Evolutionary conservation across 1,140 invertebrate genomes (phyloP), one percentile per base, ranked within the genome.

Genomic region (Lanistes nyassanus): DNA sequence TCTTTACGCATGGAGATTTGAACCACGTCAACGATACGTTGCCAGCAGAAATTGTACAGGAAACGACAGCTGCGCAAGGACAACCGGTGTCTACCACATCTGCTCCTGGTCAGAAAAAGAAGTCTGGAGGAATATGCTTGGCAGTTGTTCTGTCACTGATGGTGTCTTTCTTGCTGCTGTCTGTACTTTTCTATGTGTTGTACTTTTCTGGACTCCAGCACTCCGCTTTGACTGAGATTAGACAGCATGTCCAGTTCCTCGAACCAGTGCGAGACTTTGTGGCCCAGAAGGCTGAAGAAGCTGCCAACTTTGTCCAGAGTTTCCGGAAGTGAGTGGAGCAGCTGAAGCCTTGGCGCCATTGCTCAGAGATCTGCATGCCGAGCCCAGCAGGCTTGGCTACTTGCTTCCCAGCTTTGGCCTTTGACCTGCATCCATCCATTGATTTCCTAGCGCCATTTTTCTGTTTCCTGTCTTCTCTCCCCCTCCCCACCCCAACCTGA

Each of bases 121-220:
- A 60, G 79, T 74, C 74, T 77, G 65, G 73, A 55, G 65, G 65
- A 16, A 60, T 64, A 81, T 72, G 70, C 16, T 31, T 34, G 29
- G n/a, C 37, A 23, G 67, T 85, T 65, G 56, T 81, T 19, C 74
- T 75, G 42, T 83, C 83, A 51, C 69, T 83, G 31, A 69, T 83
- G 58, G 79, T 84, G 69, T 67, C 81, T 19, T 75, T 86, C 34
- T 56, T 85, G 26, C 82, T 84, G 60, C 74, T 82, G 37, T 74
- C 81, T 34, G 76, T 82, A n/a, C 76, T 79, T 13, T 78, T 81
- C 58, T 79, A 82, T 76, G 74, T 85, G 39, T 68, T 85, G 13
- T 82, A 82, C 77, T 85, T 82, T 78, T 83, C 83, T 37, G 79
- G 83, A 39, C 75, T 84, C 53, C 47, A 86, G 42, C 83, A 86